Evolutionary conservation across 1,140 invertebrate species (phyloP).

Genomic region (Pygmarrhopalites habei): DNA sequence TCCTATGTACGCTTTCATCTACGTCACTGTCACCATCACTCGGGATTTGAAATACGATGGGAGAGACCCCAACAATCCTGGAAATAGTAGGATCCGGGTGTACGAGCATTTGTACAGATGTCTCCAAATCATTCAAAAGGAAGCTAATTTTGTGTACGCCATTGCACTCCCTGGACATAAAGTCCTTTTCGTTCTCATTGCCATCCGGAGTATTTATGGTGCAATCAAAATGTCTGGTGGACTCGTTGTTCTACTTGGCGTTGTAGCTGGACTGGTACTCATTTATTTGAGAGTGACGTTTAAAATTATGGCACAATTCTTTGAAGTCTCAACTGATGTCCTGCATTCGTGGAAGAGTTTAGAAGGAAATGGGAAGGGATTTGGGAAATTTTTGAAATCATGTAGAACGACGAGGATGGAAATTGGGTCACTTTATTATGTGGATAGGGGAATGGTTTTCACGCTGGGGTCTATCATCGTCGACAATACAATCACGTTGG

Average conservation of each 20-base stretch:
- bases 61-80: no score
- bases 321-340: neutral
- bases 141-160: neutral
- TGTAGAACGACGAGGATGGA: neutral
- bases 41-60: no score
- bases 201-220: neutral
- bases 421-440: neutral
- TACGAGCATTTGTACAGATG: neutral
- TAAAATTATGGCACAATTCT: neutral
- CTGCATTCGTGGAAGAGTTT: neutral
- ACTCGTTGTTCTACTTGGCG: neutral
- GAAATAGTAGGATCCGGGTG: no score
- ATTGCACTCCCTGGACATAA: neutral
- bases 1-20: neutral
- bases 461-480: neutral
- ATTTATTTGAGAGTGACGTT: neutral
- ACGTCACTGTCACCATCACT: neutral
- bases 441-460: neutral
- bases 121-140: neutral
- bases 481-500: neutral
- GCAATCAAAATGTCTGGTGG: neutral
- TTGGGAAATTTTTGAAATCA: neutral
- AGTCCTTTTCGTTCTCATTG: neutral
- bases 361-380: no score
- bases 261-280: neutral